Percentiles rank a stretch among this genome's conserved stretches.
phyloP scores from a whole-genome alignment of 2,113 vertebrate species.

The Indri indri region DNA sequence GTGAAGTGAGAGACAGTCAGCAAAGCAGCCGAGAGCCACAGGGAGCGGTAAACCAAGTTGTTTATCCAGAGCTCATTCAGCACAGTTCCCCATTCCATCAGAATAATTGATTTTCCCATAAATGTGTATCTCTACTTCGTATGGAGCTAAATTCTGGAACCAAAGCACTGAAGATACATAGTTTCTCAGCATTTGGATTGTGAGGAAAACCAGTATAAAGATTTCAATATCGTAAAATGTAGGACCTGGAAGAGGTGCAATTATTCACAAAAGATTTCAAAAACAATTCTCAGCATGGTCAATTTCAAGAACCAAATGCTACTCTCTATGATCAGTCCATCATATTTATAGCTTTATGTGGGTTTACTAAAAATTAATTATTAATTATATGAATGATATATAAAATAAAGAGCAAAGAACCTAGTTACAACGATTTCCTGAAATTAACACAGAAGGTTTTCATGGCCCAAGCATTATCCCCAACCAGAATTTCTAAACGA shows the following conservation, averaged over 20 bases:
- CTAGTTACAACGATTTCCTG: constrained; percentile 35
- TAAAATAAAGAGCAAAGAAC: constrained; percentile 41
- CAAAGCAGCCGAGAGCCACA: constrained; percentile 27
- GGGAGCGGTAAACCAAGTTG: constrained; percentile 54
- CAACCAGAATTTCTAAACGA: constrained; percentile 12
- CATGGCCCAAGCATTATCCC: neutral
- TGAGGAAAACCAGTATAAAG: constrained; percentile 15
- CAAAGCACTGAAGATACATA: constrained; percentile 43
- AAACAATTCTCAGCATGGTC: constrained; percentile 43
- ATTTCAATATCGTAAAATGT: constrained; percentile 14
- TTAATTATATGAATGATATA: constrained; percentile 29
- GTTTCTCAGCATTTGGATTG: constrained; percentile 66
- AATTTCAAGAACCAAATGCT: constrained; percentile 60
- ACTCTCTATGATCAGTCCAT: constrained; percentile 46
- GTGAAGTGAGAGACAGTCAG: constrained; percentile 72
- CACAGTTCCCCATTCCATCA: constrained; percentile 62
- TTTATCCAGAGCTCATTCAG: constrained; percentile 74
- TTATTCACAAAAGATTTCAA: constrained; percentile 63
- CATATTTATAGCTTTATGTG: constrained; percentile 40
- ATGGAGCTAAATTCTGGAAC: constrained; percentile 55
- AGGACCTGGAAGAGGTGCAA: constrained; percentile 38
- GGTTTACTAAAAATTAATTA: constrained; percentile 53
- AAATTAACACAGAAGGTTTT: constrained; percentile 7
- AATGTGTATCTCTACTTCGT: constrained; percentile 63
- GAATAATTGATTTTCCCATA: constrained; percentile 82